Conservation (phyloP, 2,888 invertebrate genomes). For the Mantis religiosa region DNA sequence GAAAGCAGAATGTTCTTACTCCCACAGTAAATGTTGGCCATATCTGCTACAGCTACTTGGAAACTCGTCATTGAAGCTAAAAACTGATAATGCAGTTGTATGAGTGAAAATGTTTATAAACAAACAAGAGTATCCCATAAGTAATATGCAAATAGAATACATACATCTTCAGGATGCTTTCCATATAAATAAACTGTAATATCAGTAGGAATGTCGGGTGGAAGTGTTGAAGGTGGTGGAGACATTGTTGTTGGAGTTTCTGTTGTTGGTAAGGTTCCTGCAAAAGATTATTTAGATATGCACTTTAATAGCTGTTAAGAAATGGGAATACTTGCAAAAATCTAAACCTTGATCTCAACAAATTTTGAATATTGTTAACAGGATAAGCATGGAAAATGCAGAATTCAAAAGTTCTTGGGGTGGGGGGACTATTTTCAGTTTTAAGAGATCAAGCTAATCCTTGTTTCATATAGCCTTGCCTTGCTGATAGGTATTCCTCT, state of each 20-base stretch:
- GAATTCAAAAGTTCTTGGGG: no score
- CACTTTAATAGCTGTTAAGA: no score
- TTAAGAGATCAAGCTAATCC: no score
- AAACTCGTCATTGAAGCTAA: background rate
- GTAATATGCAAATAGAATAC: background rate
- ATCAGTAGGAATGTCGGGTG: background rate
- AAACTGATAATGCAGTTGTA: slow-evolving; percentile 3
- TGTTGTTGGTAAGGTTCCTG: background rate
- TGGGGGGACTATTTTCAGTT: no score
- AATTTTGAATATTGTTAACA: no score
- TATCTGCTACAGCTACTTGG: background rate
- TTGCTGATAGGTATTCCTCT: no score
- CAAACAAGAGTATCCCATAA: background rate
- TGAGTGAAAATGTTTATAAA: background rate
- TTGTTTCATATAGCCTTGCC: no score
- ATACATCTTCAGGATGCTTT: background rate
- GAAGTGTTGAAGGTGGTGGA: background rate
- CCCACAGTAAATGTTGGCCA: slow-evolving; percentile 15
- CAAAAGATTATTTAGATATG: background rate
- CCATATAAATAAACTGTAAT: background rate
- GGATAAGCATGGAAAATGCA: no score
- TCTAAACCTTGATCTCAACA: no score
- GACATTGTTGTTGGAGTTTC: background rate
- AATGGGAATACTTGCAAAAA: no score
- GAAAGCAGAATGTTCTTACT: slow-evolving; percentile 6